Evolutionary conservation across 2,113 vertebrate genomes (phyloP), one percentile per base, ranked within the genome.

Genomic region (Peromyscus polionotus): DNA sequence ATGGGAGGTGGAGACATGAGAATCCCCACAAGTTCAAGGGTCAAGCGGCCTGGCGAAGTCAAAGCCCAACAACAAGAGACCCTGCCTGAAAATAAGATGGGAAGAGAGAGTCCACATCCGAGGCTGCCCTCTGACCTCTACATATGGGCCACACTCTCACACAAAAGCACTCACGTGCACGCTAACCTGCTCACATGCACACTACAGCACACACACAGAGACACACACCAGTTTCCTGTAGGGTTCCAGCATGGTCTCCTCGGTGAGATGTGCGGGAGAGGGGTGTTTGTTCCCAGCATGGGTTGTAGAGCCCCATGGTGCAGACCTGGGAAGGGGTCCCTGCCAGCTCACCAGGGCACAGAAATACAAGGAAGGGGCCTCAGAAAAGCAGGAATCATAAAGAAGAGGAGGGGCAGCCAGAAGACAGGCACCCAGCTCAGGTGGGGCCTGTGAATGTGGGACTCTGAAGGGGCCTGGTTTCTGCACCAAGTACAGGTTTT

Each of bases 181-280:
- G 45, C 59, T 17, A 42, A 84, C 51, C n/a, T 22, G 51, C 33
- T n/a, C 79, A 57, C 24, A 81, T n/a, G 59, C 36, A 26, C 36
- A n/a, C 33, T 26, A 39, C 36, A 81, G 10, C 77, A 42, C 22
- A 42, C n/a, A 76, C 42, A 14, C 6, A 26, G 39, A 84, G 4
- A 42, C 57, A 86, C 5, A 67, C 28, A 7, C 36, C 19, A 8
- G 0, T 0, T 57, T 4, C 1, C 12, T 59, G 39, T 3, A 42
- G 68, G n/a, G 19, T 20, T 70, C 13, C 0, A 54, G 4, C 24
- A 0, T 9, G 2, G 10, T 13, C 10, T 2, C 11, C 0, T 19
- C 7, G 3, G 7, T 14, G 17, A 48, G 31, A 8, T 1, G 0
- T 31, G 11, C 2, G 16, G 81, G 63, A n/a, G 12, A 17, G 39